Conservation (phyloP, 1,140 invertebrate species). For the Drosophila bipectinata region DNA sequence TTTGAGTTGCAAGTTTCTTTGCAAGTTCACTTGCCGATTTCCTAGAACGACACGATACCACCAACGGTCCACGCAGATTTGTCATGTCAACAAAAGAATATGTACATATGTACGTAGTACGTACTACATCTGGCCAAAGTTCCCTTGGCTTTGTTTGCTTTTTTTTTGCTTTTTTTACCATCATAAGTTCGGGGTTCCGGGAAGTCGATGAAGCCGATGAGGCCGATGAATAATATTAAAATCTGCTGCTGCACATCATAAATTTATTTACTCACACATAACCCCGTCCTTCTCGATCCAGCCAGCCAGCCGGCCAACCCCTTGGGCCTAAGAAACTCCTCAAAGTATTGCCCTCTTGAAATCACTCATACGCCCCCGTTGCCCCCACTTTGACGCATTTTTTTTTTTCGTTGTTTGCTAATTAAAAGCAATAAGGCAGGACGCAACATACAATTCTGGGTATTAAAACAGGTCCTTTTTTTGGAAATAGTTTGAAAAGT, state of each 20-base stretch:
- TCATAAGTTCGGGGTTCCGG: constrained; percentile 11
- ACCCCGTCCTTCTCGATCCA: neutral
- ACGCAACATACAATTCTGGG: neutral
- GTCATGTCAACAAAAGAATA: constrained; percentile 28
- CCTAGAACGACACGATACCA: constrained; percentile 11
- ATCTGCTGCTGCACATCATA: constrained; percentile 14
- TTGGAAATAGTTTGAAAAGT: too few species aligned
- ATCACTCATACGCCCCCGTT: constrained; percentile 6
- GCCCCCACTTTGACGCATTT: constrained; percentile 1
- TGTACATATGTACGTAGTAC: too few species aligned
- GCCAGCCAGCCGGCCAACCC: neutral
- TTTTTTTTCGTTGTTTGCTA: constrained; percentile 5
- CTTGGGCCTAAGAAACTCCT: neutral
- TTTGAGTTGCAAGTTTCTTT: neutral
- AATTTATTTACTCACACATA: constrained; percentile 4
- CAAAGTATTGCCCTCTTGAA: neutral
- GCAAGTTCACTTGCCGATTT: constrained; percentile 14
- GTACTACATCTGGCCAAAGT: constrained; percentile 1
- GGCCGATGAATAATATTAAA: constrained; percentile 18
- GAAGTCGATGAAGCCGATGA: constrained; percentile 11
- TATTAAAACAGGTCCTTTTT: neutral
- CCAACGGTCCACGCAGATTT: neutral
- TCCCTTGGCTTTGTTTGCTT: constrained; percentile 38
- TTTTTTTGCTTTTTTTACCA: constrained; percentile 1
- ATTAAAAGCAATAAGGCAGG: constrained; percentile 20